A percentile compares a stretch with the other conserved stretches of the same genome.
Evolutionary conservation across 2,113 vertebrate genomes (phyloP).

Genomic region (Sclerurus mexicanus): DNA sequence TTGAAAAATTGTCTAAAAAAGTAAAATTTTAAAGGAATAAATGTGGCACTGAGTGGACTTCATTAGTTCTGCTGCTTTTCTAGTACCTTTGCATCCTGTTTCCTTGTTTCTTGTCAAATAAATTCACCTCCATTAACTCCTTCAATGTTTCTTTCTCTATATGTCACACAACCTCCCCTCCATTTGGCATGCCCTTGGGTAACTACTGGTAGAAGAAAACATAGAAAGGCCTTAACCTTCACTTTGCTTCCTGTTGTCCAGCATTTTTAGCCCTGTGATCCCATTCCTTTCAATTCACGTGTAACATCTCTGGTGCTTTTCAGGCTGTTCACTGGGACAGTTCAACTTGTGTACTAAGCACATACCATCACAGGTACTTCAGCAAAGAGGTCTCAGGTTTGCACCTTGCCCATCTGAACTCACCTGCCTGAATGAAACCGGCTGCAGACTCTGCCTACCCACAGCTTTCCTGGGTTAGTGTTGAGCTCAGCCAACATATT

Average conservation of each 20-base stretch:
- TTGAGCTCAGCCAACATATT: not conserved
- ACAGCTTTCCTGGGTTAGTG: rapidly evolving
- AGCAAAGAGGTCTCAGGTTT: not conserved
- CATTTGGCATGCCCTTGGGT: rapidly evolving
- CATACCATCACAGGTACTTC: not conserved
- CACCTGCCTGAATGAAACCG: not conserved
- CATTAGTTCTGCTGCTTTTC: not conserved
- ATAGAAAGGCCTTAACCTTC: not conserved
- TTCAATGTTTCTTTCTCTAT: not conserved
- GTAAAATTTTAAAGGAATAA: not conserved
- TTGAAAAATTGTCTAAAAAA: not conserved
- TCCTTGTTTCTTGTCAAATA: not conserved
- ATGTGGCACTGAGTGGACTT: not conserved
- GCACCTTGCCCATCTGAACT: not conserved
- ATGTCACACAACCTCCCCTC: not conserved
- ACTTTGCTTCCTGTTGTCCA: not conserved
- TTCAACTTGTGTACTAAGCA: not conserved
- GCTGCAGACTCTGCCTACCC: not conserved
- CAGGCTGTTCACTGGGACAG: not conserved
- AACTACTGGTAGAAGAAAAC: not conserved
- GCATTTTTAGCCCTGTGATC: not conserved
- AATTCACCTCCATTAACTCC: not conserved
- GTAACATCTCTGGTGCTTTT: not conserved
- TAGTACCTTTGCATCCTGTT: not conserved
- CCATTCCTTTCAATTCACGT: not conserved